These are phyloP conservation scores for Tetramorium parvispinum DNA, from an alignment of 1,140 invertebrate genomes.

Conservation along the genomic window DNA sequence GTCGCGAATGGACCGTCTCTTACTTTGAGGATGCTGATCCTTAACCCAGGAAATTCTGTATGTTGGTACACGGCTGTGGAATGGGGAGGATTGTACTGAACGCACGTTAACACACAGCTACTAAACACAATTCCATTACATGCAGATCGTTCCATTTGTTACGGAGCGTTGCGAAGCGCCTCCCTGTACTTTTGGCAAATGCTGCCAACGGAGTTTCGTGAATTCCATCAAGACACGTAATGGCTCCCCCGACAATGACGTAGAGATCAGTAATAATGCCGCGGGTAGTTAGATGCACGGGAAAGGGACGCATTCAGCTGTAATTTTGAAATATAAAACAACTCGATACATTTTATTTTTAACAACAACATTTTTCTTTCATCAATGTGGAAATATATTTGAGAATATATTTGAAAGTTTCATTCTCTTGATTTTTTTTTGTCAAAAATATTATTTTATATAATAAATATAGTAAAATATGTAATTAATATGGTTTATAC, in stretches of 20 bases:
- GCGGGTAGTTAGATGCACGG: background rate
- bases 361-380: background rate
- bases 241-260: slow-evolving; percentile 13
- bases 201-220: slow-evolving; percentile 51
- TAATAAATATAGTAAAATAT: background rate
- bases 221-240: slow-evolving; percentile 46
- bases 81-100: background rate
- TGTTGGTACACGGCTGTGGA: background rate
- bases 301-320: background rate
- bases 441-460: background rate
- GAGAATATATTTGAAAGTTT: background rate
- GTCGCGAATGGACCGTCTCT: background rate
- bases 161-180: slow-evolving; percentile 28
- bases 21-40: background rate
- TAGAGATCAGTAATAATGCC: slow-evolving; percentile 11
- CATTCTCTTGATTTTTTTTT: background rate
- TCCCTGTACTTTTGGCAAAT: slow-evolving; percentile 61
- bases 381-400: background rate
- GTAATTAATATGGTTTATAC: background rate
- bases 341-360: background rate
- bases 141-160: slow-evolving; percentile 52
- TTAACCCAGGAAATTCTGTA: background rate
- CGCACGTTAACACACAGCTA: slow-evolving; percentile 29
- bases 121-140: slow-evolving; percentile 63
- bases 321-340: background rate